Conservation (phyloP, 2,113 vertebrate species). For the Eclectus roratus region DNA sequence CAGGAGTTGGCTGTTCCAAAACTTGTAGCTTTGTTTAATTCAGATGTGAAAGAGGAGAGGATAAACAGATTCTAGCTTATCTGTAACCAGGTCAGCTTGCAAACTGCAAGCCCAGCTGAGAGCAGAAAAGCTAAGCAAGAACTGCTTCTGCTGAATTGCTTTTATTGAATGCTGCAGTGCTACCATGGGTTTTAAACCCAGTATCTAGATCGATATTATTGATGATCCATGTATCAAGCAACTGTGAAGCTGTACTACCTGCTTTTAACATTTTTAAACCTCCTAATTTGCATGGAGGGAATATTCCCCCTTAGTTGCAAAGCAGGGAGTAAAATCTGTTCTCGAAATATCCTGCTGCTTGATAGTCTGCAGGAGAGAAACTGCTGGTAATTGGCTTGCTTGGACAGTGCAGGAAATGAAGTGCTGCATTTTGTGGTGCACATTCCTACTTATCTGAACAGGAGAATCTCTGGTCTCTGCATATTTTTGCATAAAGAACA, state of each 20-base stretch:
- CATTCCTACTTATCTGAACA: not conserved
- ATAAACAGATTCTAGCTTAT: not conserved
- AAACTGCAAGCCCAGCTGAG: slow-evolving; percentile 2
- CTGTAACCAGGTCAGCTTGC: not conserved
- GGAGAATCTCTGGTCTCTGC: not conserved
- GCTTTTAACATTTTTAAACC: not conserved
- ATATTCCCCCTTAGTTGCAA: not conserved
- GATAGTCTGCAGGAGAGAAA: not conserved
- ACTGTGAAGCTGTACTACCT: not conserved
- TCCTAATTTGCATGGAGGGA: not conserved
- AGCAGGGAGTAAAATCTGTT: not conserved
- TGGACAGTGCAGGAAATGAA: not conserved
- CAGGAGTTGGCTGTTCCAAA: not conserved
- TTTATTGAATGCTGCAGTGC: not conserved
- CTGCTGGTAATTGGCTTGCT: not conserved
- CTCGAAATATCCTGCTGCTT: not conserved
- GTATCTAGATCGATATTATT: not conserved
- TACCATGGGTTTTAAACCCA: not conserved
- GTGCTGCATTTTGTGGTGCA: not conserved
- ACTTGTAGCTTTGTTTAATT: not conserved
- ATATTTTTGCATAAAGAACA: slow-evolving; percentile 6
- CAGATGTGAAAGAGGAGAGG: not conserved
- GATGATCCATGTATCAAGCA: not conserved
- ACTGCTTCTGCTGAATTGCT: not conserved
- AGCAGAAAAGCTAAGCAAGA: not conserved